Evolutionary conservation across 2,888 invertebrate genomes (phyloP).

Genomic region (Pollenia labialis): DNA sequence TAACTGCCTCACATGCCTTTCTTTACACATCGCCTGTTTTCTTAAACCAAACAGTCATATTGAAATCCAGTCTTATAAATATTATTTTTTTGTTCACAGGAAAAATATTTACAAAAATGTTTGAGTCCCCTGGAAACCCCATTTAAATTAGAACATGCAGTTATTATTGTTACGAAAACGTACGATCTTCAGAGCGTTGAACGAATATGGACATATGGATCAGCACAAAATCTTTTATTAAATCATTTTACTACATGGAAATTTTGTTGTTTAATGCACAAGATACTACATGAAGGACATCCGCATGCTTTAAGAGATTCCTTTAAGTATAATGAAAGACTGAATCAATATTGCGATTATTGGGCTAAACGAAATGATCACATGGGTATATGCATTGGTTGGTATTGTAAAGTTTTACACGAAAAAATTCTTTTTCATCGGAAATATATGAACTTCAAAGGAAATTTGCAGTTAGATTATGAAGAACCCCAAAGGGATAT

Average conservation of each 20-base stretch:
- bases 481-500: conserved; percentile 61
- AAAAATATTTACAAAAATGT: conserved; percentile 64
- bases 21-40: no score
- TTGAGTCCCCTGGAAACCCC: conserved; percentile 60
- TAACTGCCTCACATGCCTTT: no score
- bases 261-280: conserved; percentile 66
- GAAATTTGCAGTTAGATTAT: conserved; percentile 52
- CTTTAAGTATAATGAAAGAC: background rate
- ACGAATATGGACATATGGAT: conserved; percentile 38
- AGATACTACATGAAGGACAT: conserved; percentile 61
- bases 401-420: conserved; percentile 56
- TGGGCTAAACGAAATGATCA: conserved; percentile 50
- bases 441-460: conserved; percentile 59
- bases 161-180: conserved; percentile 51
- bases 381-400: conserved; percentile 43
- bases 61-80: no score
- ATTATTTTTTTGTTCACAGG: conserved; percentile 40
- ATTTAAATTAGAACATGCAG: conserved; percentile 44
- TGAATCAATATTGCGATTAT: conserved; percentile 40
- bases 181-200: conserved; percentile 38
- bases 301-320: conserved; percentile 33
- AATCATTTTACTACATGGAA: conserved; percentile 61
- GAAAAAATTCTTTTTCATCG: conserved; percentile 65
- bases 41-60: no score
- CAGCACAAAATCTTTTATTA: conserved; percentile 14